Evolutionary conservation across 2,797 vertebrate genomes (phyloP).

Genomic region (Stomatorhinus walkeri): DNA sequence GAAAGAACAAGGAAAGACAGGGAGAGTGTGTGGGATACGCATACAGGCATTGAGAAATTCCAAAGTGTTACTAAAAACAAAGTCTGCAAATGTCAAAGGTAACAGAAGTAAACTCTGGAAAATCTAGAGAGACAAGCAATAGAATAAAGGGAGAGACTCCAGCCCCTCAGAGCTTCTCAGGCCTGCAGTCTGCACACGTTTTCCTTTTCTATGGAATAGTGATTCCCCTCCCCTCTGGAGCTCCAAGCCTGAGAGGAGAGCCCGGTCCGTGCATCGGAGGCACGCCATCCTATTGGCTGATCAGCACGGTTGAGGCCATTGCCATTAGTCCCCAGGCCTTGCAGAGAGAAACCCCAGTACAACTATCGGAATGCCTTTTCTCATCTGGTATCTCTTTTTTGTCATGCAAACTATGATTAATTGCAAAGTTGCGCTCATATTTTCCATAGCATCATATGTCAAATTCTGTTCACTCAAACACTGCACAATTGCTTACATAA

Average conservation of each 20-base stretch:
- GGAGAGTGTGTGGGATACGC: background rate
- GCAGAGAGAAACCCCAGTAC: background rate
- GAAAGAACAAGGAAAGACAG: background rate
- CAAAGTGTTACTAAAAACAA: background rate
- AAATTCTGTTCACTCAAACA: constrained; percentile 58
- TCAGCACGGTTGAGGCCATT: background rate
- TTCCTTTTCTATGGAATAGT: constrained; percentile 13
- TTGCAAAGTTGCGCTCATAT: constrained; percentile 62
- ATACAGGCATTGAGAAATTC: background rate
- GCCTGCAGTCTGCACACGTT: background rate
- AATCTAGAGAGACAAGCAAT: background rate
- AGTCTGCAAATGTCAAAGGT: background rate
- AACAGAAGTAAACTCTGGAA: background rate
- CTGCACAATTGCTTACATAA: constrained; percentile 68
- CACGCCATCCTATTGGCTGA: background rate
- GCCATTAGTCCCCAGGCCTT: background rate
- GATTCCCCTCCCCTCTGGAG: background rate
- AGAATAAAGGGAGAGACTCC: background rate
- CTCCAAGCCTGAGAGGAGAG: background rate
- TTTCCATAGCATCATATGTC: constrained; percentile 65
- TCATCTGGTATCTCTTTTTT: constrained; percentile 20
- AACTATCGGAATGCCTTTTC: background rate
- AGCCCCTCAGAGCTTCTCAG: background rate
- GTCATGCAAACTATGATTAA: constrained; percentile 61
- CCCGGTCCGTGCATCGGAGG: background rate